Evolutionary conservation across 2,113 vertebrate species (phyloP), one percentile per base, ranked within the genome.

Genomic region (Lampris megalopsis): DNA sequence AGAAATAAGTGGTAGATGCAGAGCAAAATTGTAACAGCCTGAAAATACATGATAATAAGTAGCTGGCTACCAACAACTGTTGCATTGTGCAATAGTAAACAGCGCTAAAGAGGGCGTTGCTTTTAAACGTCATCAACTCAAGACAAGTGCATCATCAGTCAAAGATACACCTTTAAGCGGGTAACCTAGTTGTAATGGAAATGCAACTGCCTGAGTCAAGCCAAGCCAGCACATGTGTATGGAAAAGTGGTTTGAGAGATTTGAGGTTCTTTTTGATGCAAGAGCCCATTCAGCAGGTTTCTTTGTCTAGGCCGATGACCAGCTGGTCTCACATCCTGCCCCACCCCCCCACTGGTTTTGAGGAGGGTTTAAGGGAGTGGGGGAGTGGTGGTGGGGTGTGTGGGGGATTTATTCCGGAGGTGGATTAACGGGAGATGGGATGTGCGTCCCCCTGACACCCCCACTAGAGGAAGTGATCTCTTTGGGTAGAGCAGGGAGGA

Each of bases 301-400:
- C 92, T 92, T 93, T 94, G 93, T 94, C 79, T 91, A 85, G 91
- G 89, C 86, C 79, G 86, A 85, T 88, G 89, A 92, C 89, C 92
- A 94, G 92, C 91, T 93, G 93, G 86, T 85, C 89, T 76, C 86
- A 85, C 90, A 86, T 92, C 91, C 92, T 93, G 87, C 87, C 86
- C 48, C 62, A 65, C 71, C 63, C 77, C 74, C 24, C 78, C 76
- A 75, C 67, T 78, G 41, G 59, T 73, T 85, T 58, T 71, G 83
- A 65, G 63, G 42, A 67, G 75, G 63, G 69, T 50, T 83, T 77
- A 80, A 63, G 54, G 77, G 75, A 70, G 65, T 73, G 71, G 56
- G 49, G 54, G 11, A 65, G 63, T 59, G 68, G 24, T 24, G 65
- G 75, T 73, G 56, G 49, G 54, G 11, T 64, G 63, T 59, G 68